Evolutionary conservation across 2,113 vertebrate genomes (phyloP).

Genomic region (Bufo gargarizans): DNA sequence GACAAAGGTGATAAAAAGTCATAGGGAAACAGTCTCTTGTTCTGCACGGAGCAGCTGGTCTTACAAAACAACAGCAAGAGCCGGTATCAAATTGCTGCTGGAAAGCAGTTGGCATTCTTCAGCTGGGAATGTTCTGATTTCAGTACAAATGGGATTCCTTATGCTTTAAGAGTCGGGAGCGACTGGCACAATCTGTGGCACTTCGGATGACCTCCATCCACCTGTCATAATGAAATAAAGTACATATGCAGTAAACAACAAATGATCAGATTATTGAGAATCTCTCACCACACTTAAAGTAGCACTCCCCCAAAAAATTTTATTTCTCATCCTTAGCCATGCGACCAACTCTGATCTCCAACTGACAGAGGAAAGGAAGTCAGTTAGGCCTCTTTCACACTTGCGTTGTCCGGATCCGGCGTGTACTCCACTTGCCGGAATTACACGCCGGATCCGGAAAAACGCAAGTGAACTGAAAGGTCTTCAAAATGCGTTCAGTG

Average conservation of each 20-base stretch:
- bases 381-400: too few relatives aligned
- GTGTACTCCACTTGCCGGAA: too few relatives aligned
- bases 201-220: conserved; percentile 99
- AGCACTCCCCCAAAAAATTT: too few relatives aligned
- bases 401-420: too few relatives aligned
- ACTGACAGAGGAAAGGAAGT: too few relatives aligned
- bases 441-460: too few relatives aligned
- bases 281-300: neutral
- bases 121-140: conserved; percentile 58
- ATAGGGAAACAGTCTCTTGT: conserved; percentile 62
- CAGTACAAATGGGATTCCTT: conserved; percentile 86
- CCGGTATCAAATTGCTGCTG: conserved; percentile 66
- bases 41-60: conserved; percentile 61
- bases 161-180: conserved; percentile 77
- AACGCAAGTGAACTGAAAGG: too few relatives aligned
- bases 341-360: too few relatives aligned
- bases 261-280: neutral
- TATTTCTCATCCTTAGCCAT: too few relatives aligned
- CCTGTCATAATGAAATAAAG: conserved; percentile 66
- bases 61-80: conserved; percentile 62
- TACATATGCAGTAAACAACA: neutral
- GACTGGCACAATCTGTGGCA: conserved; percentile 86
- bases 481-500: too few relatives aligned
- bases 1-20: conserved; percentile 58
- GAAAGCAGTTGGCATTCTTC: conserved; percentile 62